Evolutionary conservation across 30 jellyfish, hydroid and myxozoan species (phyloP), one percentile per base, ranked within the genome.

Genomic region (Pseudorhiza aurosa): DNA sequence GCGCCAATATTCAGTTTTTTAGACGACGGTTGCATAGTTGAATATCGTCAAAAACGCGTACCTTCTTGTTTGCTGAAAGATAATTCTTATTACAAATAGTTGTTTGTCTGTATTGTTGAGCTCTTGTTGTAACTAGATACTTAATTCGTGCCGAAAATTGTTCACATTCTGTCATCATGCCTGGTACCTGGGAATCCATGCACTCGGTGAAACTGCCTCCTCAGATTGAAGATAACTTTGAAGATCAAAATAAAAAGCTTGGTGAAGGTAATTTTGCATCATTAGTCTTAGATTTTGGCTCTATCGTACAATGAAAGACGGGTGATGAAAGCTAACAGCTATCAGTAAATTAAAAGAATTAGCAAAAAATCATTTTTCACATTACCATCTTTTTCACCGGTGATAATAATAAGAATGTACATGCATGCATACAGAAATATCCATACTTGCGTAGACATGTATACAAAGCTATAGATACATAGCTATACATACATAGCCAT

Each of bases 191-290:
- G 83, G 81, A 58, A 19, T 37, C 85, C n/a, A 55, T 45, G 33
- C 36, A 46, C 31, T 28, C 83, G 1, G 29, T 47, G 39, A 71
- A 32, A n/a, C 53, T 83, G 83, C 98, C 98, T 17, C 89, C 82
- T 29, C 89, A 72, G 51, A 69, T 83, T 9, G 88, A 72, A 11
- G 62, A 55, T 9, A 70, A 90, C 31, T 91, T 74, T 51, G 95
- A 72, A 35, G 94, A 91, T 71, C 67, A 77, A 65, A 53, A 77
- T 68, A 89, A 72, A 57, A 84, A 84, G 44, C 91, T 91, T 26
- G 98, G 98, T 8, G 98, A 91, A 91, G 98, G 98, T 91, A 65
- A n/a, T n/a, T n/a, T n/a, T n/a, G n/a, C n/a, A n/a, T n/a, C n/a
- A n/a, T n/a, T n/a, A n/a, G n/a, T n/a, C n/a, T n/a, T n/a, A n/a